Base-by-base conservation (phyloP, 1,140 invertebrate genomes). In the Drosophila nebulosa region DNA sequence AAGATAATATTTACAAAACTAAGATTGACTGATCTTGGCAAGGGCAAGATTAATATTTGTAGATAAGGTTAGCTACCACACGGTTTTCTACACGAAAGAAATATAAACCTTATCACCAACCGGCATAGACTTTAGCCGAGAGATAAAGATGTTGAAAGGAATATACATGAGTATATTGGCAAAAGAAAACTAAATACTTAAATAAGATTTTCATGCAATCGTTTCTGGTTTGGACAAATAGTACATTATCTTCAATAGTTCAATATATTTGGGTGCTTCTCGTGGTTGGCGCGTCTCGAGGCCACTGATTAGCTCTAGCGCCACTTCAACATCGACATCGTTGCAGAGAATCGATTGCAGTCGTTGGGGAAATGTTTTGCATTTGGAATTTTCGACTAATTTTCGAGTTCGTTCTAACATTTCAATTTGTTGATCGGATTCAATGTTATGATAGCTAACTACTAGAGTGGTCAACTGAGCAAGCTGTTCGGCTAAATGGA, bases 321-420 rank as follows among this genome's bases (percentile, higher is more conserved):
- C 81, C 9, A 86, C 67, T 14, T 86, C 81, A 10, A 86, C 78
- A 46, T 88, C 74, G 7, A 88, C 83, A 4, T 75, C 70, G 53
- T 86, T 86, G 74, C 83, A 83, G 46, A 78, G 35, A 6, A 86
- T 83, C n/a, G 65, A 58, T 26, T 88, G 83, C 53, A 86, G 52
- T 3, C 81, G 83, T 26, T 78, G 69, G 2, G 83, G 78, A 50
- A 73, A 86, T 24, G 3, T 46, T 21, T 71, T 75, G 0, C 59
- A 46, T 1, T 14, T 36, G 1, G 64, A 39, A 0, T 18, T 35
- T 5, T 66, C 50, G 2, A 67, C 81, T 3, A 79, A 50, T 12
- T 59, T 22, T 0, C 74, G 70, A 2, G 81, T 83, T 0, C 39
- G 50, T 7, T 83, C 70, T 0, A 86, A 16, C 83, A 88, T 86